Conservation (phyloP, 2,113 vertebrate genomes). For the Urocitellus parryii region DNA sequence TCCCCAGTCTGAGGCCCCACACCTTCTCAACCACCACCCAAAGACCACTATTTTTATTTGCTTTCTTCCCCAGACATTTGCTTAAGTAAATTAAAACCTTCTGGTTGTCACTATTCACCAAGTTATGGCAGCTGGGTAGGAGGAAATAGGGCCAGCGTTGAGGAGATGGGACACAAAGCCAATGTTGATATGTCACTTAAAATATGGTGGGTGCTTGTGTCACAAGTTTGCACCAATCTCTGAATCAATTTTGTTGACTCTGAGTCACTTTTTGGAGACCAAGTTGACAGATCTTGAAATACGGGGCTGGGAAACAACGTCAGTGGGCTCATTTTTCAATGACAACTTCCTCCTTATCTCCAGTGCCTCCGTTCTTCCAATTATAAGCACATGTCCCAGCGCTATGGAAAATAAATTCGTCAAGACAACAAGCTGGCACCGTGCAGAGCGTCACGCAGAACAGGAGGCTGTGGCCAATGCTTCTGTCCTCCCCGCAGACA, state of each 20-base stretch:
- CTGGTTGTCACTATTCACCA: background rate
- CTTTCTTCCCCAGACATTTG: conserved; percentile 42
- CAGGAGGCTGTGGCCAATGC: conserved; percentile 31
- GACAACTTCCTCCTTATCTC: conserved; percentile 81
- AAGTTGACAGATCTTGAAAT: background rate
- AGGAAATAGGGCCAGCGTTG: background rate
- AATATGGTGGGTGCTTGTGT: background rate
- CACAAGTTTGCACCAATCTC: conserved; percentile 37
- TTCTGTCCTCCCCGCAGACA: conserved; percentile 68
- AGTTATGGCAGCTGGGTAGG: background rate
- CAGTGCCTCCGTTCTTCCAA: conserved; percentile 70
- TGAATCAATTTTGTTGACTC: conserved; percentile 70
- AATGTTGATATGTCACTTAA: background rate
- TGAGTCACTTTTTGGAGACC: background rate
- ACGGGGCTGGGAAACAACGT: conserved; percentile 65
- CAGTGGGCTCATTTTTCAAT: conserved; percentile 62
- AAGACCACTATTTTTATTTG: background rate
- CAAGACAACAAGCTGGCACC: conserved; percentile 59
- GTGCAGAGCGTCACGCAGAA: conserved; percentile 24
- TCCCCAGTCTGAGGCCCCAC: background rate
- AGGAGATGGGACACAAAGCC: background rate
- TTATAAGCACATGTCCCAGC: conserved; percentile 82
- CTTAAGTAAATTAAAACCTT: conserved; percentile 61
- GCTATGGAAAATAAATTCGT: conserved; percentile 76
- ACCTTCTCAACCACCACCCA: background rate